A percentile compares a stretch with the other conserved stretches of the same genome.
These are phyloP conservation scores for Varecia variegata DNA, from an alignment of 2,797 vertebrate genomes.

Conservation along the genomic window DNA sequence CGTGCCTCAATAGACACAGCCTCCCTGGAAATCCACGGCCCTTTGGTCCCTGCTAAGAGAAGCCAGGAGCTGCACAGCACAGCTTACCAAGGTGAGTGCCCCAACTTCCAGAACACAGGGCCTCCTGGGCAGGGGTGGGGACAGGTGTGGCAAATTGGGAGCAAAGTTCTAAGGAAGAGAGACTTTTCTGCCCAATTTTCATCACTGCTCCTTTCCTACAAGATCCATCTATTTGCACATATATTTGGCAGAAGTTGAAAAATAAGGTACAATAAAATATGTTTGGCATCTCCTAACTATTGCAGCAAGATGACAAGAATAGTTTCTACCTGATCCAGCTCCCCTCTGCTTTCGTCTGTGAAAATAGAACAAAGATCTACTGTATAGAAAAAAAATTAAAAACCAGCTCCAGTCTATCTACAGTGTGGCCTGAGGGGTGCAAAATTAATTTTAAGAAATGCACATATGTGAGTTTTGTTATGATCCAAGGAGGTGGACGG, in stretches of 20 bases:
- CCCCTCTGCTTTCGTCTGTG: not conserved
- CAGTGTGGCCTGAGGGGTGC: too few species aligned
- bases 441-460: not conserved
- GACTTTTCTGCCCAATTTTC: not conserved
- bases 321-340: not conserved
- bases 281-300: not conserved
- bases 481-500: not conserved
- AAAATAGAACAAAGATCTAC: not conserved
- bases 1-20: not conserved
- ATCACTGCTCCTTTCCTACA: not conserved
- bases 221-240: not conserved
- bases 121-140: not conserved
- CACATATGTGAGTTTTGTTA: not conserved
- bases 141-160: accelerated
- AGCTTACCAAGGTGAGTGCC: not conserved
- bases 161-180: not conserved
- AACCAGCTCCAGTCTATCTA: not conserved
- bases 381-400: not conserved
- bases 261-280: not conserved
- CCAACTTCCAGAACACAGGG: accelerated
- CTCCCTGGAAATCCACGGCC: not conserved
- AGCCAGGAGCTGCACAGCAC: not conserved
- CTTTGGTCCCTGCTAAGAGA: not conserved
- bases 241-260: not conserved
- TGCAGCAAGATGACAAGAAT: not conserved